Evolutionary conservation across 2,113 vertebrate genomes (phyloP).

Genomic region (Micronycteris hirsuta): DNA sequence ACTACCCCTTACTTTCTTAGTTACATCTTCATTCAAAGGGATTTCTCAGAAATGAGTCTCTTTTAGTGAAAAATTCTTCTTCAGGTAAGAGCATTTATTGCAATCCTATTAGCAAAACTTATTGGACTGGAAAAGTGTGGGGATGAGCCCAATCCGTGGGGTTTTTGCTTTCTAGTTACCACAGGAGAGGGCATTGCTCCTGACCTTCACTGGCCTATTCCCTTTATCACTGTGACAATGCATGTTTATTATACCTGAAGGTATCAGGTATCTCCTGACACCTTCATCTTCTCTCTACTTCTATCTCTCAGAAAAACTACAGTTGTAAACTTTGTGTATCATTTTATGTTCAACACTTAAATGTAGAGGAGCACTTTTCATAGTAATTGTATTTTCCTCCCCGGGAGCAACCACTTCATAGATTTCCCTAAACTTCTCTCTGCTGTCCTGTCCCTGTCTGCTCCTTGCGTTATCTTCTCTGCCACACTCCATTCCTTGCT

Average conservation of each 20-base stretch:
- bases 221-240: neutral
- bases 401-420: neutral
- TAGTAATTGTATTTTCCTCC: neutral
- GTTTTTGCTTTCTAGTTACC: neutral
- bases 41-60: constrained; percentile 13
- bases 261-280: neutral
- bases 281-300: neutral
- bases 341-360: neutral
- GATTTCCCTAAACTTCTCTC: neutral
- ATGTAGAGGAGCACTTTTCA: neutral
- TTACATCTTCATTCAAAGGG: neutral
- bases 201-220: neutral
- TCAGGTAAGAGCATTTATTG: neutral
- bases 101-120: neutral
- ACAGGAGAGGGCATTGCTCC: neutral
- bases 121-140: neutral
- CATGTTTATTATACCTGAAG: neutral
- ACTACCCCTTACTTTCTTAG: neutral
- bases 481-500: neutral
- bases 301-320: constrained; percentile 12
- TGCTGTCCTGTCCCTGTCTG: neutral
- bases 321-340: neutral
- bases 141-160: neutral
- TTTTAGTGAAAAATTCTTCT: neutral
- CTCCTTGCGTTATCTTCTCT: neutral